A percentile compares a stretch with the other conserved stretches of the same genome.
Conservation (phyloP, 2,113 vertebrate genomes). For the Coracopsis vasa region DNA sequence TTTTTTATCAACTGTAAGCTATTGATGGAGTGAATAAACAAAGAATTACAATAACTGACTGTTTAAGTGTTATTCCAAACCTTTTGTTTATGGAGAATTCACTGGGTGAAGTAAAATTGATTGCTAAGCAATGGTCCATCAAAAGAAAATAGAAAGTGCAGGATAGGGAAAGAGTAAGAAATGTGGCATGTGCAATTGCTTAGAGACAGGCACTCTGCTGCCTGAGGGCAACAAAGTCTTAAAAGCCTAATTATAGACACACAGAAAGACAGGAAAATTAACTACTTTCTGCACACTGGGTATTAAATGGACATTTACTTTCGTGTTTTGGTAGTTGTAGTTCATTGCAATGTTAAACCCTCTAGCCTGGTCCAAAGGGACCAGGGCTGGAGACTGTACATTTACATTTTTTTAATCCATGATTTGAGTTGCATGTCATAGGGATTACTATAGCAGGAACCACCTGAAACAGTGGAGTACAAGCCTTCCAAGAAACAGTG, state of each 20-base stretch:
- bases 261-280: neutral
- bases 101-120: slow-evolving; percentile 40
- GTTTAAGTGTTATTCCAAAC: neutral
- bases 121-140: slow-evolving; percentile 1
- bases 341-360: neutral
- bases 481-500: neutral
- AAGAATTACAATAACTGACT: neutral
- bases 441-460: neutral
- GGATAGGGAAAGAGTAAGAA: neutral
- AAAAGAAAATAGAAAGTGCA: neutral
- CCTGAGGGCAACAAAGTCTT: neutral
- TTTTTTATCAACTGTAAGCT: neutral
- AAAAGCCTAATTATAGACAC: neutral
- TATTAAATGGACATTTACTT: neutral
- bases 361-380: neutral
- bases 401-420: neutral
- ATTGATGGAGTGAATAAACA: neutral
- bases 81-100: neutral
- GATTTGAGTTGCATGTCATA: neutral
- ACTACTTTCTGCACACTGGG: neutral
- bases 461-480: neutral
- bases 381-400: neutral
- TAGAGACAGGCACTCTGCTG: neutral
- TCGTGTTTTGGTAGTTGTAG: neutral
- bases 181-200: neutral